Evolutionary conservation across 2,888 invertebrate genomes (phyloP).

Genomic region (Rosalia funebris): DNA sequence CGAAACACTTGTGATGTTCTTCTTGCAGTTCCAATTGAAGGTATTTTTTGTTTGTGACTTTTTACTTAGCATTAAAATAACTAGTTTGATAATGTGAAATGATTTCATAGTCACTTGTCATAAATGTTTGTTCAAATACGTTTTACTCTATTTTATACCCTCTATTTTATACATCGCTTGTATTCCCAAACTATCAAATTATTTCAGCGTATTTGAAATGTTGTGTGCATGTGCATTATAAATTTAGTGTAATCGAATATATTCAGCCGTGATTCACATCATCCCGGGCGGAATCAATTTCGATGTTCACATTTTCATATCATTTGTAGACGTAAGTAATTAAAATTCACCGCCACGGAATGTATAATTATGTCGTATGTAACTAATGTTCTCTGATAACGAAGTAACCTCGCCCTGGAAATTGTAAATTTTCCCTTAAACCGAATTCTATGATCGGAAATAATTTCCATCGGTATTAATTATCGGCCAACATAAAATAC

Average conservation of each 20-base stretch:
- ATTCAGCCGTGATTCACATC: background rate
- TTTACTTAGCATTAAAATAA: too few species aligned
- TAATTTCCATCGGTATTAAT: background rate
- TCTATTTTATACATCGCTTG: too few species aligned
- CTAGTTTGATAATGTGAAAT: too few species aligned
- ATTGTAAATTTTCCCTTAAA: background rate
- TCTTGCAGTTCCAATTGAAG: too few species aligned
- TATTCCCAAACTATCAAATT: too few species aligned
- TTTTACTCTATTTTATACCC: too few species aligned
- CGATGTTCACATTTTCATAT: background rate
- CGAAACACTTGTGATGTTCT: too few species aligned
- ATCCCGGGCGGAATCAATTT: background rate
- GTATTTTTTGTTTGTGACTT: too few species aligned
- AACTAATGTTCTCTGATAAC: background rate
- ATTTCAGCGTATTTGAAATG: too few species aligned
- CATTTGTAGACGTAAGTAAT: background rate
- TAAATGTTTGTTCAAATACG: too few species aligned
- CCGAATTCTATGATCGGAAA: background rate
- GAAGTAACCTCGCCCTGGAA: background rate
- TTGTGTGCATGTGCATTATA: background rate
- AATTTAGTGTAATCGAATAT: background rate
- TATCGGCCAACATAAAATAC: too few species aligned
- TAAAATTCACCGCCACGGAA: background rate
- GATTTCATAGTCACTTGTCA: too few species aligned
- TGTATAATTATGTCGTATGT: background rate